Base-by-base conservation (phyloP, 2,113 vertebrate species). In the Pteronura brasiliensis region DNA sequence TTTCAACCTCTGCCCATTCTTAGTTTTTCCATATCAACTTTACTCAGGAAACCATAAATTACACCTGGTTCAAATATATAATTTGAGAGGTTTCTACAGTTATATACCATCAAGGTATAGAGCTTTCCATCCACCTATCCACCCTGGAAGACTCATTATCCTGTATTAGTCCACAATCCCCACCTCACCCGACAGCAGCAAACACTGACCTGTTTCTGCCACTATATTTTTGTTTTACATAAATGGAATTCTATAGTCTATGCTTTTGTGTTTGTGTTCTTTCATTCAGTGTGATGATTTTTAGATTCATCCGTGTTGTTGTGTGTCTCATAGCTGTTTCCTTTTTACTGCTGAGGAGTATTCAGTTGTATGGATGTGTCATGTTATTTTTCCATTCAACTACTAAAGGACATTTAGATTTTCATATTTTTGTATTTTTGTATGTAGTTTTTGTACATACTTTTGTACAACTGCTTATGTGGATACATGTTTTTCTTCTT, bases 131-230 rank as follows among this genome's bases (percentile, higher is more conserved):
- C 15, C 42, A 74, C 63, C 4, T n/a, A 63, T n/a, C 21, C 52
- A 74, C 44, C 17, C 81, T 31, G 21, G 80, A 61, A 87, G n/a
- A 72, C 34, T 55, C 29, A n/a, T 8, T 21, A 7, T 61, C 25
- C 13, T 47, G 39, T 29, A 12, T 0, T 0, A 23, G 6, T n/a
- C 20, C 3, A 8, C 25, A 72, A 71, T 4, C 18, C 10, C 2
- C 15, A 57, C 31, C 13, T 21, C 29, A 71, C 1, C 17, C 7
- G 4, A 21, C 10, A 55, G 20, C 31, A 79, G 17, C 14, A 86
- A 67, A 77, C 2, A 27, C 1, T 65, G 14, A 44, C 55, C 31
- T 71, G 11, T 47, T 55, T 44, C 34, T 80, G 21, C 31, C 13
- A 84, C 13, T 63, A 3, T 9, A 61, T 31, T 12, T 39, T 65